Evolutionary conservation across 2,113 vertebrate species (phyloP), one percentile per base, ranked within the genome.

Genomic region (Potamarius usumacintae): DNA sequence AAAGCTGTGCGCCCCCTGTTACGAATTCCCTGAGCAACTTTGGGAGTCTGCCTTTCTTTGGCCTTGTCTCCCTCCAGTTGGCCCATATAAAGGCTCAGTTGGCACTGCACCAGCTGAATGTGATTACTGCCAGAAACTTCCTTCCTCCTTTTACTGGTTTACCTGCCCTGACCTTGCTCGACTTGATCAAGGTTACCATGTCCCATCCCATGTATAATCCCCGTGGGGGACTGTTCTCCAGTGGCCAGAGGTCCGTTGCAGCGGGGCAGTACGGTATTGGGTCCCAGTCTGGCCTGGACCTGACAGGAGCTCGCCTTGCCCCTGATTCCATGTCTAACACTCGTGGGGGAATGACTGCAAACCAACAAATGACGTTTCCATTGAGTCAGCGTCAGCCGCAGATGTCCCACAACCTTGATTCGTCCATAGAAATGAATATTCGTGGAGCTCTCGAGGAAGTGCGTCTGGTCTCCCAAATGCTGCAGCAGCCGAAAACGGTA

Each of bases 31-130:
- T 95, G 96, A 96, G 87, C 89, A 82, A 93, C 94, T 95, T 95
- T 93, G 96, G 95, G 91, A 93, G 93, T 94, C 95, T 95, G 58
- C 84, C 96, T 90, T 94, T 97, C 92, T 94, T 94, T 91, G 96
- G 96, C 94, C 96, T 96, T 91, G 94, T 96, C 94, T 96, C 96
- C 94, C 96, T 98, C 89, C 95, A 94, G 94, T 94, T 98, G 92
- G 97, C 96, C 92, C 96, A 96, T 83, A 94, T 97, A 95, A 96
- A 98, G 94, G 95, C 96, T 82, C 97, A 95, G 91, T 94, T 97
- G 93, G 95, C 96, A 55, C 95, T 98, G 85, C 96, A 94, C 72
- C 97, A 94, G 84, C 95, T 96, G 93, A 93, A 95, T 93, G 94
- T 93, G 22, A 84, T 96, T 78, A 91, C 94, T 92, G 77, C 92